Conservation (phyloP, 2,113 vertebrate genomes). For the Pelobates fuscus region DNA sequence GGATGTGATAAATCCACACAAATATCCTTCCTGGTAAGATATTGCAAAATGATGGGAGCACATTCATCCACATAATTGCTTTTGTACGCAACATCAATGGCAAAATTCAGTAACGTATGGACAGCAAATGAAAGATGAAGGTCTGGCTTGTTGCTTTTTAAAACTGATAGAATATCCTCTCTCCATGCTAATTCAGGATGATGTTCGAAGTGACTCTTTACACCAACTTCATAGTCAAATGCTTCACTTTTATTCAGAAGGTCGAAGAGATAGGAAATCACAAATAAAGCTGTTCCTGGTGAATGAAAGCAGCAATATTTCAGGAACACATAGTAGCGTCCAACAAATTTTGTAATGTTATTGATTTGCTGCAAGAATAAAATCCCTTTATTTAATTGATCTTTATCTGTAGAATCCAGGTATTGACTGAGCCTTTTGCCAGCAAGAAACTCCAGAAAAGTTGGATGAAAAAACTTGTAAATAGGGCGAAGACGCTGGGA, state of each 20-base stretch:
- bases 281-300: constrained; percentile 46
- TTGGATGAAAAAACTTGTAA: constrained; percentile 54
- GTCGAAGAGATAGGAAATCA: constrained; percentile 57
- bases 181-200: background rate
- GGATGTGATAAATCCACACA: background rate
- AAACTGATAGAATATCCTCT: background rate
- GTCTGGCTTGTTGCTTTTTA: background rate
- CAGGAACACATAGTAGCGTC: constrained; percentile 41
- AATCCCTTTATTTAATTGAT: constrained; percentile 50
- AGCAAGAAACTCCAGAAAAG: constrained; percentile 61
- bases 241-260: constrained; percentile 40
- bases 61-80: background rate
- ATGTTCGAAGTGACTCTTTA: constrained; percentile 12
- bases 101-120: background rate
- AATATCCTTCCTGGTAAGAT: constrained; percentile 30
- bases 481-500: constrained; percentile 56
- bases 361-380: constrained; percentile 56
- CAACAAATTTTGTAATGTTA: constrained; percentile 41
- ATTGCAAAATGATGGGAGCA: constrained; percentile 32
- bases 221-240: constrained; percentile 39
- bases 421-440: constrained; percentile 51
- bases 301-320: constrained; percentile 37
- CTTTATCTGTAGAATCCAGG: constrained; percentile 50
- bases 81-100: background rate
- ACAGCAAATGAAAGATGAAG: background rate